These are phyloP conservation scores for Tortricodes alternella DNA, from an alignment of 2,888 invertebrate genomes.

Conservation along the genomic window DNA sequence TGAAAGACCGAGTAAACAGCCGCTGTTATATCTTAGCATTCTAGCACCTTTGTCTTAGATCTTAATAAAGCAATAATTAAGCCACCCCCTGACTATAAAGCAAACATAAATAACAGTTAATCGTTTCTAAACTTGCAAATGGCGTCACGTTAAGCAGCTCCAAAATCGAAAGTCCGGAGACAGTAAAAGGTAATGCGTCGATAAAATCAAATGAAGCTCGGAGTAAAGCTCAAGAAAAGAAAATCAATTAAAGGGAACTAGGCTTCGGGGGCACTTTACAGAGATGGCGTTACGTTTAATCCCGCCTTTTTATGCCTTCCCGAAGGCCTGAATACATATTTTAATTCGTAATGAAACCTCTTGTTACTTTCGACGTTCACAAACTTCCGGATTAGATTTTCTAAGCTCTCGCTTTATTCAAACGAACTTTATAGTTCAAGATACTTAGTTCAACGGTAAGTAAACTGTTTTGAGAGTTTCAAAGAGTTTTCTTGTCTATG, in stretches of 20 bases:
- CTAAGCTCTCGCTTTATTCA: conserved; percentile 5
- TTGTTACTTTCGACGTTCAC: conserved; percentile 12
- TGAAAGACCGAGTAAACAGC: too few relatives aligned
- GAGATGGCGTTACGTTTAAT: conserved; percentile 30
- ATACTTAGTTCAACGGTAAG: background rate
- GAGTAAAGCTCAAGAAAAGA: conserved; percentile 29
- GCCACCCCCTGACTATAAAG: conserved; percentile 2
- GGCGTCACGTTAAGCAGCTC: conserved; percentile 9
- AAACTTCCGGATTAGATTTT: conserved; percentile 19
- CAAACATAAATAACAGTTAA: conserved; percentile 19
- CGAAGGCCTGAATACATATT: conserved; percentile 28
- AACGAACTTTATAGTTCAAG: background rate
- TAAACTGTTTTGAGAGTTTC: background rate
- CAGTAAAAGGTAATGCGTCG: conserved; percentile 31
- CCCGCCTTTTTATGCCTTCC: conserved; percentile 26
- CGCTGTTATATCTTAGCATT: too few relatives aligned
- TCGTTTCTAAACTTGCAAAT: conserved; percentile 18
- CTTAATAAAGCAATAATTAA: background rate
- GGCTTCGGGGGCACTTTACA: conserved; percentile 34
- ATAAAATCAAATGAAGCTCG: conserved; percentile 31
- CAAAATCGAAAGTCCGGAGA: conserved; percentile 25
- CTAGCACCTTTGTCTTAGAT: too few relatives aligned
- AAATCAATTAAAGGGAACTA: conserved; percentile 41
- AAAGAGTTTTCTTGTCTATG: background rate
- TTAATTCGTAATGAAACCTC: conserved; percentile 29